Evolutionary conservation across 1,140 invertebrate species (phyloP), one percentile per base, ranked within the genome.

Genomic region (Hirudo medicinalis): DNA sequence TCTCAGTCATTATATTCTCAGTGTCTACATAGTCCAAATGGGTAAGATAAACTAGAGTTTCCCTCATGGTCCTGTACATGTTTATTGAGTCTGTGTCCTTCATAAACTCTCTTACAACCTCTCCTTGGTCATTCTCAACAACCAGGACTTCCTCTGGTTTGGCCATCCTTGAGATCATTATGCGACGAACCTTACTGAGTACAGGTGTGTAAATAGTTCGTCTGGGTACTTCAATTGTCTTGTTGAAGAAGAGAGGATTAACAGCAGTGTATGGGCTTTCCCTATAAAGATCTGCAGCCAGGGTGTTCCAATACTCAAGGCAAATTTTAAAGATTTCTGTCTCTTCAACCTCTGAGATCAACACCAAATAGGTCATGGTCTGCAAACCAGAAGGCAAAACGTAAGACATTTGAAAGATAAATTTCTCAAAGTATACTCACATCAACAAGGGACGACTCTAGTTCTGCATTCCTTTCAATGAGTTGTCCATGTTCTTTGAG

Each of bases 301-400:
- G 84, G 72, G 87, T 87, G 84, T 96, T 97, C 97, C 97, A 99
- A 81, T 97, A 99, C 80, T 99, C 97, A 27, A 99, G 83, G 81
- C 96, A 99, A 74, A 99, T 99, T 85, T 99, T 99, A 80, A 99
- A 99, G 72, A 99, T 96, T 85, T 99, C 97, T 0, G 96, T 92
- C 79, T 99, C 97, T 74, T 99, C 96, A 3, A 99, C 95, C 85
- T 97, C 92, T 25, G 94, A 98, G 77, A 99, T 98, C 72, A 96
- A 84, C 22, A 98, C 89, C 73, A 99, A 86, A 81, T 98, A 98
- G 75, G 92, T 88, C 40, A 99, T 83, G 4, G 92, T 91, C 86
- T 87, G 76, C 9, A 80, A 79, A 73, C 76, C 72, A 72, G 22
- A 70, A 27, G 32, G 32, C 2, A 36, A 6, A 6, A 3, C 20